Conservation (phyloP, 2,113 vertebrate species). For the Budorcas taxicolor region DNA sequence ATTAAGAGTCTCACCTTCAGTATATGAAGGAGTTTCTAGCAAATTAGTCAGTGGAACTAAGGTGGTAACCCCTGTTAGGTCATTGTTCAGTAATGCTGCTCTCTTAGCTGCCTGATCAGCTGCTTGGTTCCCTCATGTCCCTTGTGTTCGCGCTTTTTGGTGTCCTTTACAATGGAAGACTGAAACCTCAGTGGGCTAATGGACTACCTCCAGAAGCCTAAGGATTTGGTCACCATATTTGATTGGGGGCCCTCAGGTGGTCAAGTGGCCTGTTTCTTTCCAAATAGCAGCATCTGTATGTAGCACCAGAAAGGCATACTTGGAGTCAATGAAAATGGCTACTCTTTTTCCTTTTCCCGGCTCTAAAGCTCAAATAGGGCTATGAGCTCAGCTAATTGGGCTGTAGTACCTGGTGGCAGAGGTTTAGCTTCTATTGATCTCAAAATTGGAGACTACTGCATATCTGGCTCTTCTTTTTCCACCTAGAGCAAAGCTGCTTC, state of each 20-base stretch:
- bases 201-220: not conserved
- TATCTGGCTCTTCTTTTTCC: not conserved
- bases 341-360: not conserved
- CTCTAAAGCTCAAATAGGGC: not conserved
- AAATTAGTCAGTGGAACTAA: not conserved
- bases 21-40: not conserved
- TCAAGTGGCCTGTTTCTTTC: not conserved
- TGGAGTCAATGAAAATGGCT: not conserved
- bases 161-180: not conserved
- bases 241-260: not conserved
- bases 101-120: not conserved
- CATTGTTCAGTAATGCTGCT: not conserved
- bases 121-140: not conserved
- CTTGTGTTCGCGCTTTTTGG: not conserved
- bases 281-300: not conserved
- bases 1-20: not conserved
- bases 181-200: not conserved
- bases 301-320: not conserved
- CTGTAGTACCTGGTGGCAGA: not conserved
- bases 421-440: not conserved
- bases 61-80: not conserved
- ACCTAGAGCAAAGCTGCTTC: not conserved
- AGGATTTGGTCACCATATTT: not conserved
- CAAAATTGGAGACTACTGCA: not conserved
- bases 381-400: not conserved